These are phyloP conservation scores for Potorous gilbertii DNA, from an alignment of 2,797 vertebrate species.

Conservation along the genomic window DNA sequence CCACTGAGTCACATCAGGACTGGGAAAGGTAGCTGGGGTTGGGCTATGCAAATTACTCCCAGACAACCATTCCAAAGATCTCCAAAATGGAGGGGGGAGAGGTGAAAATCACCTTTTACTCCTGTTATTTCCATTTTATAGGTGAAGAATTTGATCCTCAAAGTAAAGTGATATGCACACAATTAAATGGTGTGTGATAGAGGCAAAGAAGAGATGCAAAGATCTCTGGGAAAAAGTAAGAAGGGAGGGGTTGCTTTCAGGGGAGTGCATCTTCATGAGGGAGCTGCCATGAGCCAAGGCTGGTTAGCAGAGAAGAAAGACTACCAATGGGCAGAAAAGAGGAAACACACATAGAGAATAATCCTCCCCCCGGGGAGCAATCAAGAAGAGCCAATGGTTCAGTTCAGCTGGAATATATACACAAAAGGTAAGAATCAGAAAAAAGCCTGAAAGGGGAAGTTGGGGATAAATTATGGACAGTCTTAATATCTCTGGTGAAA, in stretches of 20 bases:
- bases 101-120: neutral
- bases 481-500: neutral
- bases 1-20: neutral
- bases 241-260: neutral
- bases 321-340: neutral
- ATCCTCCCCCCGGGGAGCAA: neutral
- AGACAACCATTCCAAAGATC: neutral
- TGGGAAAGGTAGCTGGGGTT: neutral
- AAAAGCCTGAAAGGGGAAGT: neutral
- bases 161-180: neutral
- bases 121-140: neutral
- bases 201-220: neutral
- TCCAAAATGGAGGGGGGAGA: neutral
- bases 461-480: neutral
- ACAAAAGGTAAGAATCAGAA: neutral
- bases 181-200: neutral
- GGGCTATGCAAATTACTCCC: neutral
- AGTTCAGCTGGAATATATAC: neutral
- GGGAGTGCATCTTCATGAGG: neutral
- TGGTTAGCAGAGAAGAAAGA: neutral
- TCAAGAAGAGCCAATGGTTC: neutral
- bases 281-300: neutral
- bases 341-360: neutral
- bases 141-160: neutral
- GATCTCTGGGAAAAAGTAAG: neutral